Evolutionary conservation across 2,797 vertebrate species (phyloP).

Genomic region (Anguilla obscura): DNA sequence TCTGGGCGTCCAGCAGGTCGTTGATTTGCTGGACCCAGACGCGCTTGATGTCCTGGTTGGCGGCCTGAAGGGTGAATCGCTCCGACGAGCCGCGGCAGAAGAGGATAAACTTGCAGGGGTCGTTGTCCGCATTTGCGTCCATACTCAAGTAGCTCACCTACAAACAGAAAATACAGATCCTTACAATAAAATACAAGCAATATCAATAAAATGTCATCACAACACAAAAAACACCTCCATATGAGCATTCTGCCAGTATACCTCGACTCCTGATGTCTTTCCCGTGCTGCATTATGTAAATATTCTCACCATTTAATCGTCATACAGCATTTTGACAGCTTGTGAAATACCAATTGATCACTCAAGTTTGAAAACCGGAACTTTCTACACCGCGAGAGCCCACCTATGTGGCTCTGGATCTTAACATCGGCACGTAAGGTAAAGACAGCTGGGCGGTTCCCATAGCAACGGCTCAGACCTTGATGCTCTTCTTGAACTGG

Average conservation of each 20-base stretch:
- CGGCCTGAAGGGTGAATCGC: slow-evolving; percentile 88
- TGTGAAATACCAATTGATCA: background rate
- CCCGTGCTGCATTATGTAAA: background rate
- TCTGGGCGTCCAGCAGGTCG: slow-evolving; percentile 88
- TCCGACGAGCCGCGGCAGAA: slow-evolving; percentile 86
- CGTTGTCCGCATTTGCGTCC: slow-evolving; percentile 86
- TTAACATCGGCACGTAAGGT: background rate
- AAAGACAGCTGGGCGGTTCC: background rate
- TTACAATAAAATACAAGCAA: background rate
- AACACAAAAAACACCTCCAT: background rate
- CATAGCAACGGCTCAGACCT: slow-evolving; percentile 67
- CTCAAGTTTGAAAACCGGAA: background rate
- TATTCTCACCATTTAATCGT: background rate
- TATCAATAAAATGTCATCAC: background rate
- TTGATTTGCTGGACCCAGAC: slow-evolving; percentile 91
- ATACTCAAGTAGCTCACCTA: slow-evolving; percentile 89
- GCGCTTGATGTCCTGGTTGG: slow-evolving; percentile 91
- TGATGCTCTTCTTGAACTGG: slow-evolving; percentile 97
- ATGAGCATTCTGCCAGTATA: background rate
- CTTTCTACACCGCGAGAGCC: background rate
- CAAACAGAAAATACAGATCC: slow-evolving; percentile 32
- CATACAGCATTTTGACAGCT: background rate
- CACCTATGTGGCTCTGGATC: background rate
- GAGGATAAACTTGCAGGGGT: slow-evolving; percentile 92
- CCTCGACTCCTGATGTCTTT: background rate